phyloP scores from a whole-genome alignment of 2,113 vertebrate species.

The Cebidichthys violaceus region DNA sequence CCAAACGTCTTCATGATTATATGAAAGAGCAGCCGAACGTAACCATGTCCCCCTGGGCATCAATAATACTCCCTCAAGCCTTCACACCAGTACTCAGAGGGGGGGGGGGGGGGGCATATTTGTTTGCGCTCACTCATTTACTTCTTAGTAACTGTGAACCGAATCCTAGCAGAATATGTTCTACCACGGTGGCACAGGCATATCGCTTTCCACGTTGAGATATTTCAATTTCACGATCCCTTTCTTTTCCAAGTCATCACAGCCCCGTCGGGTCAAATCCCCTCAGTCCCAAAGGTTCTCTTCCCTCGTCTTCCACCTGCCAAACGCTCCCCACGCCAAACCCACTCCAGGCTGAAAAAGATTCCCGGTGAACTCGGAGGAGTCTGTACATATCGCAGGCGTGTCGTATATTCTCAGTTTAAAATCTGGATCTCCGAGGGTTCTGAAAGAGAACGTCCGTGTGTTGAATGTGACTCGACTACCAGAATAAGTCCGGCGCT shows the following conservation, averaged over 20 bases:
- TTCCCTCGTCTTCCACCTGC: slow-evolving; percentile 28
- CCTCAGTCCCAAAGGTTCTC: slow-evolving; percentile 22
- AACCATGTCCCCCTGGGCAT: neutral
- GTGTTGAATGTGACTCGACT: slow-evolving; percentile 35
- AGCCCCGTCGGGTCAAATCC: slow-evolving; percentile 26
- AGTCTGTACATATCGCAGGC: slow-evolving; percentile 46
- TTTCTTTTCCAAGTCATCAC: slow-evolving; percentile 21
- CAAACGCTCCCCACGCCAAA: slow-evolving; percentile 23
- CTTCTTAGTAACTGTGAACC: neutral
- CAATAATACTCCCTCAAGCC: neutral
- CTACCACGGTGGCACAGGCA: neutral
- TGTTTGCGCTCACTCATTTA: slow-evolving; percentile 8
- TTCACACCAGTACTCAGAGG: neutral
- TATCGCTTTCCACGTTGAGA: slow-evolving; percentile 3
- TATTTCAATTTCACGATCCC: slow-evolving; percentile 16
- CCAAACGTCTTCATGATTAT: neutral
- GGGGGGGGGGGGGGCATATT: no score
- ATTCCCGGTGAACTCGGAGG: slow-evolving; percentile 39
- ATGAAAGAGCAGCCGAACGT: neutral
- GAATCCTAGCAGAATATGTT: slow-evolving; percentile 4
- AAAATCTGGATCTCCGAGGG: slow-evolving; percentile 1
- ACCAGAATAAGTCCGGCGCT: slow-evolving; percentile 31
- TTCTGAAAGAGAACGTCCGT: neutral
- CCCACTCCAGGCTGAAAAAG: slow-evolving; percentile 31
- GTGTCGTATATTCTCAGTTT: slow-evolving; percentile 36